These are phyloP conservation scores for Sylvilagus floridanus DNA, from an alignment of 2,797 vertebrate genomes.

Conservation along the genomic window DNA sequence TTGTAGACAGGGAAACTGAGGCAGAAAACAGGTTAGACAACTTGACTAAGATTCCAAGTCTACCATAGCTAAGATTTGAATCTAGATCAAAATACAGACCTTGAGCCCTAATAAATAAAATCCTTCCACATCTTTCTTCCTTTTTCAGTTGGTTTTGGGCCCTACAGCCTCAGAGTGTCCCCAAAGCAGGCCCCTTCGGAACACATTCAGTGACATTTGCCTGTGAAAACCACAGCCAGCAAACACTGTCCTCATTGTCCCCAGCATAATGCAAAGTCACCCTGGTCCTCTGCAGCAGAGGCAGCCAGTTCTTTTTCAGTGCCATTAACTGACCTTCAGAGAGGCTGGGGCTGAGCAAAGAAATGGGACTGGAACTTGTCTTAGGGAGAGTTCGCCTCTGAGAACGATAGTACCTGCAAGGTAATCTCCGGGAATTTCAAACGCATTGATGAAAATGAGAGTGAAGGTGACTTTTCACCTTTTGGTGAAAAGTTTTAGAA, in stretches of 20 bases:
- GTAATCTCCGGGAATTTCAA: neutral
- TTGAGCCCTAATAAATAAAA: neutral
- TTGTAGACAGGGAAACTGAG: constrained; percentile 7
- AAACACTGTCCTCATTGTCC: constrained; percentile 51
- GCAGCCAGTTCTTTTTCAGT: neutral
- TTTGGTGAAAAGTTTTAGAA: constrained; percentile 2
- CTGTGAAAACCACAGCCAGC: neutral
- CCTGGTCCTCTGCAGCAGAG: neutral
- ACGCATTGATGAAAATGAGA: neutral
- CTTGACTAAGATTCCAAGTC: neutral
- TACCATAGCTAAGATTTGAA: neutral
- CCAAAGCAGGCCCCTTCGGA: neutral
- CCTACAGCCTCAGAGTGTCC: neutral
- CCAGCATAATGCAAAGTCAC: constrained; percentile 44
- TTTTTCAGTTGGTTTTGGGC: constrained; percentile 17
- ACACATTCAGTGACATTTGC: constrained; percentile 39
- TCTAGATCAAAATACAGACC: neutral
- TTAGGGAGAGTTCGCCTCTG: neutral
- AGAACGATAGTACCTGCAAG: neutral
- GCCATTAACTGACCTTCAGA: constrained; percentile 16
- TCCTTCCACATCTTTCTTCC: neutral
- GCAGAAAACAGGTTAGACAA: constrained; percentile 39
- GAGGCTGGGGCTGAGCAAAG: neutral
- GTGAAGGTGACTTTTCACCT: neutral
- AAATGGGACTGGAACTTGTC: neutral